Conservation (phyloP, 2,797 vertebrate species). For the Monodelphis domestica region DNA sequence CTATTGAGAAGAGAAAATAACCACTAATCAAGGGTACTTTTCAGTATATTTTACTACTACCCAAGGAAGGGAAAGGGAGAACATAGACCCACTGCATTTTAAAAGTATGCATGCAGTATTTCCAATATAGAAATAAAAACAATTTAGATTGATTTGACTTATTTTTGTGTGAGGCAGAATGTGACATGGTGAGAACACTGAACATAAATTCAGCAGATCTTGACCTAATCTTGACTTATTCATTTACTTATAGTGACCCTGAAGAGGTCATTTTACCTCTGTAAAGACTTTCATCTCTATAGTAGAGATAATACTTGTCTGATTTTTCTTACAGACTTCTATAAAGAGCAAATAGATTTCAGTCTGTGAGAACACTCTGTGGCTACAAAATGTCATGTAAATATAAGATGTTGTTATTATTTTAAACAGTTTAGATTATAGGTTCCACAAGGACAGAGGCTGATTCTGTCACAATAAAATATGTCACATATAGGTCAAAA, state of each 20-base stretch:
- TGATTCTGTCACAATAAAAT: not conserved
- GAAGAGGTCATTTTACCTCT: not conserved
- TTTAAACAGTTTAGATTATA: not conserved
- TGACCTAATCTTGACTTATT: not conserved
- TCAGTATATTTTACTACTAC: not conserved
- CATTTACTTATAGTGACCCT: not conserved
- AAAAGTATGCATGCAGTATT: conserved; percentile 3
- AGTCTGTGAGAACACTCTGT: not conserved
- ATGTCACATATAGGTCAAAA: not conserved
- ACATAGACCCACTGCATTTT: conserved; percentile 23
- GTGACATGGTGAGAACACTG: not conserved
- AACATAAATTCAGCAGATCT: not conserved
- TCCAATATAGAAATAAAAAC: not conserved
- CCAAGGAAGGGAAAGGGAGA: not conserved
- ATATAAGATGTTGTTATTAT: not conserved
- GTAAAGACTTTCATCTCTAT: not conserved
- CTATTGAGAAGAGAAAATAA: not conserved
- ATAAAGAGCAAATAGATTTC: not conserved
- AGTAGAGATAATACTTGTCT: not conserved
- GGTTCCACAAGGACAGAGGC: not conserved
- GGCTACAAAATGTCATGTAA: not conserved
- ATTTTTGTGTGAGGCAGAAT: not conserved
- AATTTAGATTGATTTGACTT: not conserved
- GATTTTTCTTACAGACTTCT: not conserved
- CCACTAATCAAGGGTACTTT: conserved; percentile 26